Conservation (phyloP, 1,140 invertebrate species). For the Bombus consobrinus region DNA sequence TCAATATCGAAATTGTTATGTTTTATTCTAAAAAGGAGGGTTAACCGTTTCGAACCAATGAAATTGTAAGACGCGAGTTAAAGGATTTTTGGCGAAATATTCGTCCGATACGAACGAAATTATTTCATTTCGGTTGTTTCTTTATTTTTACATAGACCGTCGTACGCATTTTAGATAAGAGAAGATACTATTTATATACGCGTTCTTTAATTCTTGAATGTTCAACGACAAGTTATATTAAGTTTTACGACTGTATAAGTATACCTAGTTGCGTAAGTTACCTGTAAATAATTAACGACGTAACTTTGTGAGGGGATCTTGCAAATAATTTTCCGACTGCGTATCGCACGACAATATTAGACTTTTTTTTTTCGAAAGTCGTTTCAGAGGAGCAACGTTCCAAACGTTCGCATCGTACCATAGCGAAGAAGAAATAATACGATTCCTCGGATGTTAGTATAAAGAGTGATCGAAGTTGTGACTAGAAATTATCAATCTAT, state of each 20-base stretch:
- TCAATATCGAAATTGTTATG: neutral
- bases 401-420: neutral
- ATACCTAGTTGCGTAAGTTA: constrained; percentile 54
- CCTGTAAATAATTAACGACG: constrained; percentile 62
- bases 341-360: constrained; percentile 8
- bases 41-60: neutral
- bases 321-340: neutral
- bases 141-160: constrained; percentile 51
- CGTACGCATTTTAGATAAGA: constrained; percentile 52
- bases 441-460: neutral
- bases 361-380: neutral
- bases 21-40: neutral
- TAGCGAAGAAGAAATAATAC: neutral
- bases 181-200: constrained; percentile 64
- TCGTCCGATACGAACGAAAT: constrained; percentile 19
- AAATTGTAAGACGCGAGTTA: neutral
- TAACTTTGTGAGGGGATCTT: constrained; percentile 36
- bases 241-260: constrained; percentile 59
- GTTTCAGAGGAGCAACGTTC: neutral
- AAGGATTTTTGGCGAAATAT: neutral
- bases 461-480: neutral
- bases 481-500: neutral
- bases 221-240: constrained; percentile 50
- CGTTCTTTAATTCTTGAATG: constrained; percentile 46
- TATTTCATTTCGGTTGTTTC: constrained; percentile 27